Evolutionary conservation across 2,797 vertebrate genomes (phyloP).

Genomic region (Fistularia commersonii): DNA sequence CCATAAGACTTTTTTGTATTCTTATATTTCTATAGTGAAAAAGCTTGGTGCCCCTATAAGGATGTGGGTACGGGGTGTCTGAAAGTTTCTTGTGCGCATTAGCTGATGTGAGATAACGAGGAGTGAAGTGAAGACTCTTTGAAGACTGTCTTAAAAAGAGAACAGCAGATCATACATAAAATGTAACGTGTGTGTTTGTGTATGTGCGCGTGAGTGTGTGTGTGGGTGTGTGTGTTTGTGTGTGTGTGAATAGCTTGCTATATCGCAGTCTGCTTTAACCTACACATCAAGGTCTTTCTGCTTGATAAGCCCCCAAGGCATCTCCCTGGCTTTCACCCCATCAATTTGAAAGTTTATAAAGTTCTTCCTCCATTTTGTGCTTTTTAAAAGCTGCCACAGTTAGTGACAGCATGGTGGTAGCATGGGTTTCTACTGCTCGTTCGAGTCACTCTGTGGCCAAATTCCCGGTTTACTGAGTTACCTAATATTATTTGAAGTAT

Average conservation of each 20-base stretch:
- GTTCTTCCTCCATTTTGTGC: constrained; percentile 43
- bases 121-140: constrained; percentile 53
- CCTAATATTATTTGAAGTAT: too few relatives aligned
- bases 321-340: constrained; percentile 47
- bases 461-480: too few relatives aligned
- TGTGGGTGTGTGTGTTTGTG: constrained; percentile 11
- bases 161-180: constrained; percentile 32
- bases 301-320: constrained; percentile 57
- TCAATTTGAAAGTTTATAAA: constrained; percentile 51
- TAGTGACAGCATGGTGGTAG: constrained; percentile 25
- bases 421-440: not conserved
- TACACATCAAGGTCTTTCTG: constrained; percentile 57
- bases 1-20: constrained; percentile 2
- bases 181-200: constrained; percentile 11
- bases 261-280: constrained; percentile 42
- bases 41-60: constrained; percentile 6
- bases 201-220: constrained; percentile 8
- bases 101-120: constrained; percentile 58
- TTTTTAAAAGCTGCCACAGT: constrained; percentile 48
- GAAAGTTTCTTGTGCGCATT: constrained; percentile 27
- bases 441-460: too few relatives aligned
- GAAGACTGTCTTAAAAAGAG: constrained; percentile 59
- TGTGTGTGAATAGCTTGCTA: constrained; percentile 17
- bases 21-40: constrained; percentile 6
- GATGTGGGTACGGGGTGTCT: not conserved